Evolutionary conservation across 2,888 invertebrate species (phyloP).

Genomic region (Adela reaumurella): DNA sequence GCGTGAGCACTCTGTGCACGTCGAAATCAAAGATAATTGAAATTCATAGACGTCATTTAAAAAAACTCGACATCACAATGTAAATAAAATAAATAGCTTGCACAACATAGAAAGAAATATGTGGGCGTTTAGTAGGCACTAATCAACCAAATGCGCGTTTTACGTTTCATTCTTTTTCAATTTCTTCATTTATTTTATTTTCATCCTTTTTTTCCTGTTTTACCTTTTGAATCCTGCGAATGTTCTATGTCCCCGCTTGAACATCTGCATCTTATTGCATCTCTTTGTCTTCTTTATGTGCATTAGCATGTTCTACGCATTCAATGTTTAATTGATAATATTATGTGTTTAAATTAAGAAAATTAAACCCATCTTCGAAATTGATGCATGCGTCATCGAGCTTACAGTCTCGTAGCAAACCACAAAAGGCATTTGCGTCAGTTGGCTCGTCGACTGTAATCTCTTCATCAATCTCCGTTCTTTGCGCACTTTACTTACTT

Average conservation of each 20-base stretch:
- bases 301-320: not conserved
- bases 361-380: not conserved
- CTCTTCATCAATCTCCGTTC: not conserved
- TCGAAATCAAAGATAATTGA: no score
- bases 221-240: not conserved
- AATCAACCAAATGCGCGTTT: no score
- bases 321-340: not conserved
- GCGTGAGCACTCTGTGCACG: no score
- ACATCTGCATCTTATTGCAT: not conserved
- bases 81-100: no score
- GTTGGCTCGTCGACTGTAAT: not conserved
- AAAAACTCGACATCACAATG: no score
- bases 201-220: not conserved
- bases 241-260: not conserved
- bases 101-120: no score
- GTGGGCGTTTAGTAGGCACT: no score
- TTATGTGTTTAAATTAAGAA: not conserved
- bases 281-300: not conserved
- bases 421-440: no score
- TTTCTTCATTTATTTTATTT: not conserved
- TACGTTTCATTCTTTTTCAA: slow-evolving; percentile 1
- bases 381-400: not conserved
- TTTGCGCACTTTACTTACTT: not conserved
- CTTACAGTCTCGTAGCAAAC: not conserved
- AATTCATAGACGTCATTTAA: no score